Evolutionary conservation across 2,888 invertebrate genomes (phyloP), one percentile per base, ranked within the genome.

Genomic region (Orchesella flavescens): DNA sequence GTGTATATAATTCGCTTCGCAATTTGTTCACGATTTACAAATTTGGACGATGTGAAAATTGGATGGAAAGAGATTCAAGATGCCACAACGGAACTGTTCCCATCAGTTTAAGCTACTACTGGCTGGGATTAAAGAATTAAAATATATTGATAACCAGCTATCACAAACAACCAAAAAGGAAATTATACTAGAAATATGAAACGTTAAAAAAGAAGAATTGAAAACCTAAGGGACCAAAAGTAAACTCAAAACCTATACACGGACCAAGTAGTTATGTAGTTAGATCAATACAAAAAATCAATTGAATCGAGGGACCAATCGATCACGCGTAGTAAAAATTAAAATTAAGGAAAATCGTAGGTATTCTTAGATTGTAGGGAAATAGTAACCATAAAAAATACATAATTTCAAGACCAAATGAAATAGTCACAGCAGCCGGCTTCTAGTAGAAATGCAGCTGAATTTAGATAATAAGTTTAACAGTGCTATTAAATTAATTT

Each of bases 1-100:
- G 92, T 92, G 0, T 98, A 94, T 90, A 97, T 97, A 91, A 91
- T 98, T 68, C 93, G 98, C 83, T 92, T 98, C 90, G 97, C 97
- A 0, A 92, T 98, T 85, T 98, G 98, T 90, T 96, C 97, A 0
- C 93, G 96, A 79, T 94, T 93, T 89, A 94, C 95, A 1, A 94
- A 95, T 89, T 93, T 94, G 24, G 93, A 93, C 81, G 97, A 98
- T 89, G 95, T 98, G 88, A 92, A 94, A 55, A 92, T 93, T 88
- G 95, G 97, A 0, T 98, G 97, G 97, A 93, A 94, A 43, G 97
- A 97, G 90, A 93, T 97, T 1, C 93, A 93, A 87, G 93, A 93
- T 72, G 92, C 95, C 17, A 94, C 96, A 23, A 93, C 94, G 88
- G 94, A 95, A 89, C 90, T 94, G 23, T 90, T 94, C 17, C 53